Conservation (phyloP, 2,888 invertebrate species). For the Villa cingulata region DNA sequence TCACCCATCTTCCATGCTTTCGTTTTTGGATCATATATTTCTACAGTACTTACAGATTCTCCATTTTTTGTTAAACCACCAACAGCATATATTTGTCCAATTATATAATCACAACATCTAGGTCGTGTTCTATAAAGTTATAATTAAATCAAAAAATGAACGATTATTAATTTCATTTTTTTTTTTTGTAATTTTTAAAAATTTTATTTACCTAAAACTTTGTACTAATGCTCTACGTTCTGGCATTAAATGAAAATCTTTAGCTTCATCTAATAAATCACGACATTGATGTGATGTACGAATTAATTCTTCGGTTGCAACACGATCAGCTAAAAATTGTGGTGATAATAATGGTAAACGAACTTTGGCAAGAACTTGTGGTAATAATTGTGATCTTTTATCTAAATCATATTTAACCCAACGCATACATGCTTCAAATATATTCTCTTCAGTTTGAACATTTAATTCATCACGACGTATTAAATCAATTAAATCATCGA, state of each 20-base stretch:
- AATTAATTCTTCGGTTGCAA: conserved; percentile 65
- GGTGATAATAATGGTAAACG: conserved; percentile 69
- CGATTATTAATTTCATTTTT: not conserved
- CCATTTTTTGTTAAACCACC: conserved; percentile 74
- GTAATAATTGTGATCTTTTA: conserved; percentile 44
- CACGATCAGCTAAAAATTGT: conserved; percentile 65
- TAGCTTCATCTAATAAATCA: conserved; percentile 75
- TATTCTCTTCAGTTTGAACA: conserved; percentile 63
- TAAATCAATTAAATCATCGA: conserved; percentile 51
- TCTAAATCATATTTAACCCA: conserved; percentile 60
- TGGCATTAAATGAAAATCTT: conserved; percentile 77
- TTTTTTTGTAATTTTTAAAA: not conserved
- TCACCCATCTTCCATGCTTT: conserved; percentile 63
- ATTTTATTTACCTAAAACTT: conserved; percentile 41
- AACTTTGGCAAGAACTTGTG: conserved; percentile 59
- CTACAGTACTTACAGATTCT: conserved; percentile 72
- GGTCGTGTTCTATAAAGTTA: conserved; percentile 50
- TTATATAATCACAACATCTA: conserved; percentile 56
- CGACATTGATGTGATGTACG: conserved; percentile 65
- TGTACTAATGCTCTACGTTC: conserved; percentile 64
- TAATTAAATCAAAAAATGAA: not conserved
- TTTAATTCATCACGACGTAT: conserved; percentile 63
- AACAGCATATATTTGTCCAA: conserved; percentile 74
- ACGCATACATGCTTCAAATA: conserved; percentile 69
- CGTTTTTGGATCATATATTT: conserved; percentile 61